A percentile compares a stretch with the other conserved stretches of the same genome.
phyloP scores from a whole-genome alignment of 2,888 invertebrate species.

The Apamea anceps region DNA sequence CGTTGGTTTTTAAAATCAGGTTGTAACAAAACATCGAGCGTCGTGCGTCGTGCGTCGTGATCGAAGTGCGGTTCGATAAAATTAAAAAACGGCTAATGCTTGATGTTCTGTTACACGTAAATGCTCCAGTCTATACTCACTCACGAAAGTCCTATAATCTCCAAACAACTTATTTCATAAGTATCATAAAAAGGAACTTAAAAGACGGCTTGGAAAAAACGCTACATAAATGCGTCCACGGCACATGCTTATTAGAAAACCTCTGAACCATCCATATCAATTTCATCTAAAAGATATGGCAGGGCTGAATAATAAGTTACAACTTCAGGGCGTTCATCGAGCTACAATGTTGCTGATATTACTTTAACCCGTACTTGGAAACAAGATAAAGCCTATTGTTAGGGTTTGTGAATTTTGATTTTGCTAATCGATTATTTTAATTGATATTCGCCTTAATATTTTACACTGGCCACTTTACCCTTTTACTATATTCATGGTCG shows the following conservation, averaged over 20 bases:
- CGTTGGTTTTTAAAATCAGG: not conserved
- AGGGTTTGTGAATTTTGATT: no score
- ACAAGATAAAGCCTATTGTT: conserved; percentile 65
- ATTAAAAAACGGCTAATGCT: not conserved
- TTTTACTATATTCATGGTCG: no score
- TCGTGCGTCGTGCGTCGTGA: not conserved
- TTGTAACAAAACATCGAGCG: not conserved
- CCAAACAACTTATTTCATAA: not conserved
- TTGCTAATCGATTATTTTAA: no score
- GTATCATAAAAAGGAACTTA: not conserved
- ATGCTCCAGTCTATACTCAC: not conserved
- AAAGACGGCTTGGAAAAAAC: not conserved
- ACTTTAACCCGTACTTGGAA: conserved; percentile 72
- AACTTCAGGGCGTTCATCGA: conserved; percentile 41
- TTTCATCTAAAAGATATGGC: conserved; percentile 46
- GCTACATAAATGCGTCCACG: not conserved
- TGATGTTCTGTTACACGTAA: not conserved
- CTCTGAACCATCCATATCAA: conserved; percentile 52
- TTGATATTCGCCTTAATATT: no score
- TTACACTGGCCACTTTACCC: no score
- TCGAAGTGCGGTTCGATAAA: not conserved
- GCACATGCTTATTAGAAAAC: conserved; percentile 54
- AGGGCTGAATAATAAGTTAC: conserved; percentile 46
- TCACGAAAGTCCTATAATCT: not conserved
- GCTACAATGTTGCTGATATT: conserved; percentile 70